Evolutionary conservation across 2,797 vertebrate species (phyloP), one percentile per base, ranked within the genome.

Genomic region (Loriculus beryllinus): DNA sequence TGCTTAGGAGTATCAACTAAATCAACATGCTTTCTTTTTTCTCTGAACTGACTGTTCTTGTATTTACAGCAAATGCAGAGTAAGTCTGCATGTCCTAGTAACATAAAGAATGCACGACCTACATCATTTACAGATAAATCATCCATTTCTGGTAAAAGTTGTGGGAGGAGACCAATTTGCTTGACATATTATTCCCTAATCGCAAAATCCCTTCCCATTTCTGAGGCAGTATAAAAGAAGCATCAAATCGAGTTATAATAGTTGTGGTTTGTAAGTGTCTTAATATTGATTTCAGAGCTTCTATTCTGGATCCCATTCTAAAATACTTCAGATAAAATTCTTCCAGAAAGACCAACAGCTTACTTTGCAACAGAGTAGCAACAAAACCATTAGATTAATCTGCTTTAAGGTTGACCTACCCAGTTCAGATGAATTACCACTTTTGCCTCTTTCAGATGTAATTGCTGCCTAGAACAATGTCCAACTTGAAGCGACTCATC

Each of bases 111-210:
- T 37, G 25, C 19, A 75, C 8, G 29, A 56, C 33, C 51, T 68
- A 42, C 63, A 82, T 57, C 4, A 75, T 29, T 88, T 70, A 88
- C 29, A 80, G 64, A 54, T 54, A 83, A 83, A 75, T 54, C 20
- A 35, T 29, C 15, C 37, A 78, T 75, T 96, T 96, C 93, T 96
- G 85, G 93, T 93, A 97, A 97, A 88, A 94, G 67, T 81, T 84
- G 69, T 20, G 56, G 60, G 40, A 92, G 17, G 26, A 83, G 26
- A 40, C 67, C 80, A 91, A 89, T 86, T 63, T 78, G 42, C 60
- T 86, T 76, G 57, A 74, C 76, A 28, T 26, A 12, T 72, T 83
- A 88, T 48, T 90, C 51, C 51, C n/a, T 83, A 94, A 93, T 42
- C 67, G 76, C 56, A 77, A 91, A 90, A 68, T 69, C 65, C 49